Evolutionary conservation across 2,888 invertebrate genomes (phyloP).

Genomic region (Nycteola revayana): DNA sequence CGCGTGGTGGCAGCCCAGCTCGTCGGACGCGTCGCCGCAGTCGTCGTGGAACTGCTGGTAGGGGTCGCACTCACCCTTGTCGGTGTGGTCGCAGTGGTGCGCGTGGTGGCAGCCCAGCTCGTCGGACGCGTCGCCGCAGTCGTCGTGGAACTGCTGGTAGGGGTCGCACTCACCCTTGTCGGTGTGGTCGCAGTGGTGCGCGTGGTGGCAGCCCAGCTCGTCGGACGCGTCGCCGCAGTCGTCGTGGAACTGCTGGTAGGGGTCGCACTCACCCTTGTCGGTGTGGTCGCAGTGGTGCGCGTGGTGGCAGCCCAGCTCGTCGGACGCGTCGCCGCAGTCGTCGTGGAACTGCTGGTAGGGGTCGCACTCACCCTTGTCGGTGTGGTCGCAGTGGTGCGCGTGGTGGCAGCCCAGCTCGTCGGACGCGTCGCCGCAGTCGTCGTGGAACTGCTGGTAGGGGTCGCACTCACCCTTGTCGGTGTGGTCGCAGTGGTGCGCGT

Average conservation of each 20-base stretch:
- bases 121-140: slow-evolving; percentile 95
- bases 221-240: slow-evolving; percentile 96
- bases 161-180: slow-evolving; percentile 79
- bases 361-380: slow-evolving; percentile 77
- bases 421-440: slow-evolving; percentile 96
- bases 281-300: slow-evolving; percentile 77
- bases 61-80: slow-evolving; percentile 60
- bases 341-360: slow-evolving; percentile 90
- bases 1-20: too few relatives aligned
- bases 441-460: slow-evolving; percentile 90
- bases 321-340: slow-evolving; percentile 95
- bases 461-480: slow-evolving; percentile 71
- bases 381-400: slow-evolving; percentile 78
- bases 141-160: slow-evolving; percentile 90
- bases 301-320: slow-evolving; percentile 94
- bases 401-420: slow-evolving; percentile 96
- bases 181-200: slow-evolving; percentile 76
- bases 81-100: slow-evolving; percentile 75
- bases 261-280: slow-evolving; percentile 74
- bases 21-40: too few relatives aligned
- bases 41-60: too few relatives aligned
- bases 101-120: slow-evolving; percentile 93
- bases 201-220: slow-evolving; percentile 93
- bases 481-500: slow-evolving; percentile 80
- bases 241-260: slow-evolving; percentile 89